Base-by-base conservation (phyloP, 2,113 vertebrate genomes). In the Pachyramphus minor region DNA sequence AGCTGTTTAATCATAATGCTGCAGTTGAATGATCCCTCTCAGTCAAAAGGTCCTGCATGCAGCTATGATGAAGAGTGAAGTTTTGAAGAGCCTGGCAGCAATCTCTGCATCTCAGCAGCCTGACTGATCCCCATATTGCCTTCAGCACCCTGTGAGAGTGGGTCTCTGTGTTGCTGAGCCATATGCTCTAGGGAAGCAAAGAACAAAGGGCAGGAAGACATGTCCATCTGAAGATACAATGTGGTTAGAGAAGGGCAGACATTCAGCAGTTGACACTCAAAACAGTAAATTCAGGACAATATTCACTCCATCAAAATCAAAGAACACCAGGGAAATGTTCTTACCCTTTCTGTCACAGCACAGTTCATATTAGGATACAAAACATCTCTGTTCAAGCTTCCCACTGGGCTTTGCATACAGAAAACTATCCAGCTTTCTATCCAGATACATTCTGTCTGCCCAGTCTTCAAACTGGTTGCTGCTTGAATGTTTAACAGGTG, bases 141-240 rank as follows among this genome's bases (percentile, higher is more conserved):
- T 58, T 62, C 6, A 20, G 53, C 28, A 72, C 45, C 35, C 12
- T 8, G 12, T 37, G 59, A 23, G 37, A 23, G 16, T 9, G 22
- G 12, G 53, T 41, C 69, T 76, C 37, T 47, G 20, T 39, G 11
- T 74, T 0, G 0, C 72, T 47, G 69, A 79, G 55, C 44, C 5
- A 3, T 20, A 23, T 64, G 39, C 49, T 50, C 52, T 44, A 17
- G 11, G 49, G 41, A 60, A 28, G 41, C 41, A 66, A n/a, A 33
- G 37, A 39, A 21, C 3, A 7, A 52, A 22, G 22, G 21, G 18
- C 53, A 42, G 27, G 33, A 74, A 63, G 52, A 76, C 27, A 5
- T 12, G 1, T 39, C 45, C 30, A 45, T 14, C 30, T 64, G 55
- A 47, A 68, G 55, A 30, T 45, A 37, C 0, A 0, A 20, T 39